Evolutionary conservation across 2,888 invertebrate genomes (phyloP).

Genomic region (Melieria picta): DNA sequence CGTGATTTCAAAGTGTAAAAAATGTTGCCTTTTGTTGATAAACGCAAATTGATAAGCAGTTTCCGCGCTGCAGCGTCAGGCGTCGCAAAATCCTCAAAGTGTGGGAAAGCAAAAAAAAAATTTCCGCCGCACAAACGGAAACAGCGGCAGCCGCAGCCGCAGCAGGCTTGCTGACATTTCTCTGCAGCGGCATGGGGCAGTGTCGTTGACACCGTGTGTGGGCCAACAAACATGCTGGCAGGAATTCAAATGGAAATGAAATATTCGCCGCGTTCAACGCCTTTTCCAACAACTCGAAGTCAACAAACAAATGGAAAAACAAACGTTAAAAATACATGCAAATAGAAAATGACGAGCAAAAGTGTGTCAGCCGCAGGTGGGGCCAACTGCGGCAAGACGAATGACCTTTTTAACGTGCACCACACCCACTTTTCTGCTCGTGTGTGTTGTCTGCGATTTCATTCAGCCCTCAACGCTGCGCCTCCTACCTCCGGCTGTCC

Average conservation of each 20-base stretch:
- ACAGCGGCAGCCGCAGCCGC: neutral
- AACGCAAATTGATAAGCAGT: conserved; percentile 56
- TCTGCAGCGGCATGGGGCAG: neutral
- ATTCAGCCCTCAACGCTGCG: conserved; percentile 15
- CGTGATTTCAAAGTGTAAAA: no score
- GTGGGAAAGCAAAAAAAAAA: no score
- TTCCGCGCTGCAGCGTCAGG: conserved; percentile 33
- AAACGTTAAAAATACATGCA: no score
- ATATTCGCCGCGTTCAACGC: neutral
- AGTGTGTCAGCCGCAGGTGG: no score
- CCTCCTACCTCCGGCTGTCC: conserved; percentile 21
- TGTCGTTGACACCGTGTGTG: neutral
- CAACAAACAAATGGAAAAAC: no score
- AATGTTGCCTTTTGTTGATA: conserved; percentile 46
- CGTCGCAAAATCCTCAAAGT: neutral
- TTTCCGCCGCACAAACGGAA: no score
- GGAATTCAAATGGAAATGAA: neutral
- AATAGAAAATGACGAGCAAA: no score
- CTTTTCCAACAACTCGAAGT: no score
- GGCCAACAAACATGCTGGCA: neutral
- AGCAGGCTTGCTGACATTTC: no score
- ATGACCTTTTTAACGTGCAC: no score
- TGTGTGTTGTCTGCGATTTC: conserved; percentile 7
- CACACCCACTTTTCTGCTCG: conserved; percentile 1
- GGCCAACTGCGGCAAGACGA: no score